Evolutionary conservation across 2,113 vertebrate genomes (phyloP), one percentile per base, ranked within the genome.

Genomic region (Lampris incognitus): DNA sequence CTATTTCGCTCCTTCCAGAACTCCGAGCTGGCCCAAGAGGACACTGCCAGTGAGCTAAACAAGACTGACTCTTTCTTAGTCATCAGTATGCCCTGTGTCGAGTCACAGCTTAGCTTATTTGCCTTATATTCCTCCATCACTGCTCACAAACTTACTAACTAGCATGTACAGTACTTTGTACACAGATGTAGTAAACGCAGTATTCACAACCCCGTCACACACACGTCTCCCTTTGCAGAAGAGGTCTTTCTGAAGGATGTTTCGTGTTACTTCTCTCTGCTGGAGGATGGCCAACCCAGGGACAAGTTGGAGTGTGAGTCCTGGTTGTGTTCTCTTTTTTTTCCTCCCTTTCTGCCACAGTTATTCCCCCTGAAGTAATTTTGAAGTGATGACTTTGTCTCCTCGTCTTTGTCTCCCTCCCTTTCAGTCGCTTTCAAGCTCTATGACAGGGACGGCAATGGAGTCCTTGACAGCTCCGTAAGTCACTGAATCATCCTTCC

Each of bases 261-360:
- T 63, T 97, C 95, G 38, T 97, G 96, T 92, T 97, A 97, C 87
- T 96, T 97, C 84, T 97, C 96, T 0, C 92, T 97, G 71, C 93
- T 97, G 84, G 96, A 97, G 86, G 95, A 96, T 0, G 96, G 95
- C 41, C 94, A 94, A 41, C 96, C 96, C 5, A 92, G 96, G 85
- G 96, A 97, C 87, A 97, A 97, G 78, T 91, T 97, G 59, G 96
- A 96, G 79, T 97, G 96, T 97, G 84, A 97, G 96, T 93, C 57
- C 3, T 74, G 57, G 78, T 66, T 61, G 2, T 62, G 50, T 60
- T 61, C 37, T 69, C 24, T 3, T 69, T 69, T 52, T 41, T 48
- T 9, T 1, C 4, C 67, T 39, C 39, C 2, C 1, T n/a, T 52
- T 8, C 49, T 51, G 40, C 46, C 9, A 6, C 51, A 49, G 11